Conservation (phyloP, 2,888 invertebrate genomes). For the Lepidochrysops patricia region DNA sequence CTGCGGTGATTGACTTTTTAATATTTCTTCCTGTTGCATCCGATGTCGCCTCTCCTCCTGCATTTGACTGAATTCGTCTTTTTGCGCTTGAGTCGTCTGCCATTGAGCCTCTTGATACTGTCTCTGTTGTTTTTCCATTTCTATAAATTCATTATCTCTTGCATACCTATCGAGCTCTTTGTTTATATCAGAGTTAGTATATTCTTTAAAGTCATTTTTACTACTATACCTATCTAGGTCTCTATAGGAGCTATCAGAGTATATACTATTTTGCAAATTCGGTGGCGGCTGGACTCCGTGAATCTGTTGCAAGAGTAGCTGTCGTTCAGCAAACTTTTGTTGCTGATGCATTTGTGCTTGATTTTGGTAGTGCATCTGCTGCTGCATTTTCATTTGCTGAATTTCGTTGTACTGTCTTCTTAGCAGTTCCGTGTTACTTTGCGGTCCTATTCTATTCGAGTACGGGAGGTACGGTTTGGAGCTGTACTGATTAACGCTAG, state of each 20-base stretch:
- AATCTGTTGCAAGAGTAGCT: slow-evolving; percentile 76
- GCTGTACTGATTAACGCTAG: slow-evolving; percentile 63
- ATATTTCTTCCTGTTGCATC: slow-evolving; percentile 45
- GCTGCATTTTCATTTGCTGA: slow-evolving; percentile 78
- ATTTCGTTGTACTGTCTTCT: slow-evolving; percentile 77
- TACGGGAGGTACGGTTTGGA: slow-evolving; percentile 68
- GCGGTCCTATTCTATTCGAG: slow-evolving; percentile 66
- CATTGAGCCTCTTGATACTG: slow-evolving; percentile 57
- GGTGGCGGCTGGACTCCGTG: slow-evolving; percentile 70
- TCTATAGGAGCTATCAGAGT: slow-evolving; percentile 63
- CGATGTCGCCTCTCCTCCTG: slow-evolving; percentile 51
- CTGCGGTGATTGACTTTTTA: slow-evolving; percentile 49
- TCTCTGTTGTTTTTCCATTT: slow-evolving; percentile 52
- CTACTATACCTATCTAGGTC: slow-evolving; percentile 64
- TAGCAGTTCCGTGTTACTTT: slow-evolving; percentile 76
- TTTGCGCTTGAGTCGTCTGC: slow-evolving; percentile 52
- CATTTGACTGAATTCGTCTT: slow-evolving; percentile 33
- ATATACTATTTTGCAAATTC: slow-evolving; percentile 65
- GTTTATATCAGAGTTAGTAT: slow-evolving; percentile 54
- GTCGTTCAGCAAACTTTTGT: slow-evolving; percentile 77
- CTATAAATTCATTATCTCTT: slow-evolving; percentile 56
- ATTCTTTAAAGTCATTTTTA: slow-evolving; percentile 61
- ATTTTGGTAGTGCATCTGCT: slow-evolving; percentile 77
- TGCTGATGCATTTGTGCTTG: slow-evolving; percentile 78
- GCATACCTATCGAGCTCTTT: slow-evolving; percentile 55